phyloP scores from a whole-genome alignment of 2,888 invertebrate genomes.

The Hecatera dysodea region DNA sequence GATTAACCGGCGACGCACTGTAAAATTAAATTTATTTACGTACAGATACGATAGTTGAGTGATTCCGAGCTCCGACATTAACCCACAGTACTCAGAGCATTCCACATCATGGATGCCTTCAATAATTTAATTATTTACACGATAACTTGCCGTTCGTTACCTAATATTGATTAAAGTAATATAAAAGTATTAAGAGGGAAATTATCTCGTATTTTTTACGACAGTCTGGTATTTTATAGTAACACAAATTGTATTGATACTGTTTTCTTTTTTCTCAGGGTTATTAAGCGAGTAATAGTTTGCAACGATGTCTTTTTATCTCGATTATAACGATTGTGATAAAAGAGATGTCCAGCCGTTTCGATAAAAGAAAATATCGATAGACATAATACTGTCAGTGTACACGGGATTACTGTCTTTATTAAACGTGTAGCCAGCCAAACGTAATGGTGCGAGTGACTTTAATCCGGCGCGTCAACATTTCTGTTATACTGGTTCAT shows the following conservation, averaged over 20 bases:
- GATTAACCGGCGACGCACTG: slow-evolving; percentile 79
- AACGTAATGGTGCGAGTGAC: slow-evolving; percentile 64
- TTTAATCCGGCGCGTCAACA: slow-evolving; percentile 63
- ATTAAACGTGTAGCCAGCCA: slow-evolving; percentile 63
- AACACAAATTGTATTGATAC: slow-evolving; percentile 20
- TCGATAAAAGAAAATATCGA: slow-evolving; percentile 45
- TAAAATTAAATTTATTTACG: slow-evolving; percentile 85
- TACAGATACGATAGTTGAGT: slow-evolving; percentile 74
- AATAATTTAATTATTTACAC: slow-evolving; percentile 78
- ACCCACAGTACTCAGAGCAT: slow-evolving; percentile 63
- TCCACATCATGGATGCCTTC: slow-evolving; percentile 66
- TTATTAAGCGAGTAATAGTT: slow-evolving; percentile 38
- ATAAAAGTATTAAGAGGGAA: slow-evolving; percentile 63
- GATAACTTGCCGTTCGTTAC: slow-evolving; percentile 64
- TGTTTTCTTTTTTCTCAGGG: slow-evolving; percentile 34
- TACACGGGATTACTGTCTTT: slow-evolving; percentile 59
- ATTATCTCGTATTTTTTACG: slow-evolving; percentile 68
- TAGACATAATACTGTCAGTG: slow-evolving; percentile 55
- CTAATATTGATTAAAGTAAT: slow-evolving; percentile 66
- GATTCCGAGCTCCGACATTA: slow-evolving; percentile 58
- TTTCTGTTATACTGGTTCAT: slow-evolving; percentile 40
- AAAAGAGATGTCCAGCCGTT: slow-evolving; percentile 36
- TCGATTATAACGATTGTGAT: slow-evolving; percentile 37
- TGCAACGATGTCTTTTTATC: slow-evolving; percentile 52
- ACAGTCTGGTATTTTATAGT: slow-evolving; percentile 62